These are phyloP conservation scores for Eristalinus aeneus DNA, from an alignment of 2,888 invertebrate genomes.

Conservation along the genomic window DNA sequence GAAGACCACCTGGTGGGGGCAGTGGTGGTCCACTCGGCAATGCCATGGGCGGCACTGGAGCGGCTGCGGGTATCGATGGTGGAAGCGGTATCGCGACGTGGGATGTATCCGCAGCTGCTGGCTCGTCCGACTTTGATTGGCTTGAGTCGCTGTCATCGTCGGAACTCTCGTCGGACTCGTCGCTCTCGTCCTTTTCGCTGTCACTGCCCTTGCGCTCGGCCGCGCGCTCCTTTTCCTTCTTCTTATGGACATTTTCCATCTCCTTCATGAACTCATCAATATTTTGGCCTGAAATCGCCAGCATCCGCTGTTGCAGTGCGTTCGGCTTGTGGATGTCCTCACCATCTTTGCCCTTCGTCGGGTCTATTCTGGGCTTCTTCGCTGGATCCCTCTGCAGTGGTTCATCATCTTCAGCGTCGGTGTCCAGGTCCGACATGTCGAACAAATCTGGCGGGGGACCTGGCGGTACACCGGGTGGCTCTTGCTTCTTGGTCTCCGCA, in stretches of 20 bases:
- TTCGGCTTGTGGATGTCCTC: constrained; percentile 84
- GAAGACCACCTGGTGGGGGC: constrained; percentile 82
- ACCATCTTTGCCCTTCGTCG: constrained; percentile 75
- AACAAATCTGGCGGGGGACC: constrained; percentile 89
- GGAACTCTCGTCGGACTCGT: constrained; percentile 71
- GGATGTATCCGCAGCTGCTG: constrained; percentile 43
- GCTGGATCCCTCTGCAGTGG: constrained; percentile 74
- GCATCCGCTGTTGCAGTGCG: constrained; percentile 91
- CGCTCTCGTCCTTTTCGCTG: constrained; percentile 64
- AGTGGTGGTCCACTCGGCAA: constrained; percentile 81
- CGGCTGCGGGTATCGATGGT: constrained; percentile 66
- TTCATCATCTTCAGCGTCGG: constrained; percentile 79
- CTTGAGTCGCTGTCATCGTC: constrained; percentile 66
- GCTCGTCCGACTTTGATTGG: constrained; percentile 56
- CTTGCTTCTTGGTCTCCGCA: constrained; percentile 80
- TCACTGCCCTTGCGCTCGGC: constrained; percentile 78
- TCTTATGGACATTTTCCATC: constrained; percentile 92
- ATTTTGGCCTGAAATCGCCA: constrained; percentile 94
- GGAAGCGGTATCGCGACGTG: constrained; percentile 75
- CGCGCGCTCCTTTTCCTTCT: constrained; percentile 85
- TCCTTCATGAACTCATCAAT: constrained; percentile 96
- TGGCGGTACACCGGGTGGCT: constrained; percentile 93
- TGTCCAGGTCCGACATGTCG: constrained; percentile 84
- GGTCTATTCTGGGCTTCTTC: constrained; percentile 77
- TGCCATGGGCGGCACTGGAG: constrained; percentile 73